phyloP scores from a whole-genome alignment of 2,797 vertebrate genomes.

The Enteromius treurensis region DNA sequence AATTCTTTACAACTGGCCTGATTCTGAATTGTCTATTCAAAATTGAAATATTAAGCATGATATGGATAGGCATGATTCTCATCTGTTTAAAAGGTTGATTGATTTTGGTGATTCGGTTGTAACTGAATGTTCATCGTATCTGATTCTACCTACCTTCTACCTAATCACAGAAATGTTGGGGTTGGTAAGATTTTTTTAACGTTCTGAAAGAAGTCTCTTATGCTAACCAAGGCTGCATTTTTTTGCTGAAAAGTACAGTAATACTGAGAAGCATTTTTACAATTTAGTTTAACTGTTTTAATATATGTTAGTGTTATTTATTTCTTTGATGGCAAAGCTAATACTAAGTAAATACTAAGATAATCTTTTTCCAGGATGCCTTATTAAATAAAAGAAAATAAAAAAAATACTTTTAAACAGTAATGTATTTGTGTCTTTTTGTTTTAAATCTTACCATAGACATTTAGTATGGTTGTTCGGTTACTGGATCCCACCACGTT shows the following conservation, averaged over 20 bases:
- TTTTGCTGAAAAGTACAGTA: neutral
- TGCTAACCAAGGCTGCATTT: neutral
- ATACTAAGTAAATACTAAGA: neutral
- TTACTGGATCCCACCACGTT: conserved; percentile 88
- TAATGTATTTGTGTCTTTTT: neutral
- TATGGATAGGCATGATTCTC: neutral
- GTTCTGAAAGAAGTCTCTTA: neutral
- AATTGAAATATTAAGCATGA: neutral
- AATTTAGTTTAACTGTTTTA: neutral
- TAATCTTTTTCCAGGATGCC: no score
- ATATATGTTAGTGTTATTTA: neutral
- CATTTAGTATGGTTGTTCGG: conserved; percentile 83
- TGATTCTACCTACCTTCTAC: neutral
- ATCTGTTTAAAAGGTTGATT: neutral
- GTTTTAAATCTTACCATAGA: conserved; percentile 83
- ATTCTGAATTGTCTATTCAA: neutral
- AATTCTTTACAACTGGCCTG: neutral
- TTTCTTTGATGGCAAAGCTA: neutral
- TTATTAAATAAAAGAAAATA: neutral
- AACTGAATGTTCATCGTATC: neutral
- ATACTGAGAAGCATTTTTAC: neutral
- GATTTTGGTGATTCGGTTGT: neutral
- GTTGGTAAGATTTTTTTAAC: neutral
- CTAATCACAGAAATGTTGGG: neutral
- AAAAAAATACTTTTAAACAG: neutral